These are phyloP conservation scores for Mythimna impura DNA, from an alignment of 2,888 invertebrate genomes.

Conservation along the genomic window DNA sequence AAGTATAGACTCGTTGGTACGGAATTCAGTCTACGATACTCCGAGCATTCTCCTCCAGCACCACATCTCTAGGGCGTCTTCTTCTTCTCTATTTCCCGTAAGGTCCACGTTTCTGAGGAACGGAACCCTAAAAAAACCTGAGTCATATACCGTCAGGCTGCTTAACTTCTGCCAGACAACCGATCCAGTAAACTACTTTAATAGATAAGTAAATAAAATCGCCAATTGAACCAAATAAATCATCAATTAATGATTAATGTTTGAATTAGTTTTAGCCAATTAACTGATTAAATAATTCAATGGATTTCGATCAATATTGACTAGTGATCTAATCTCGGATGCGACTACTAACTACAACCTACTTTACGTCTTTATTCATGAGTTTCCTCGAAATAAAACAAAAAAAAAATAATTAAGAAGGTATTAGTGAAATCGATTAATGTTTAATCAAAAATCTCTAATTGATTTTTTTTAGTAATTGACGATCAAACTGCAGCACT, in stretches of 20 bases:
- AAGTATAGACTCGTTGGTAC: too few relatives aligned
- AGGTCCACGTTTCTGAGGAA: too few relatives aligned
- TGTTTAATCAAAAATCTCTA: conserved; percentile 37
- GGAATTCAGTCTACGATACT: too few relatives aligned
- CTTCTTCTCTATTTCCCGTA: too few relatives aligned
- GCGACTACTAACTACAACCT: conserved; percentile 45
- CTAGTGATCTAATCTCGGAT: conserved; percentile 35
- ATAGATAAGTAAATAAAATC: conserved; percentile 41
- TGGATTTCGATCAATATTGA: conserved; percentile 59
- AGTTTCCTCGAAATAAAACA: conserved; percentile 37
- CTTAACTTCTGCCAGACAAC: background rate
- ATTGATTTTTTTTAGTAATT: conserved; percentile 23
- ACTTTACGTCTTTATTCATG: conserved; percentile 47
- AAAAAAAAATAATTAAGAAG: conserved; percentile 15
- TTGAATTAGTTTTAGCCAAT: conserved; percentile 63
- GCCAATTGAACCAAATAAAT: conserved; percentile 38
- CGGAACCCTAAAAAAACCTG: background rate
- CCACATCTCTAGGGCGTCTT: too few relatives aligned
- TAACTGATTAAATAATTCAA: conserved; percentile 67
- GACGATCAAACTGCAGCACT: conserved; percentile 11
- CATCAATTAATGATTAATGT: conserved; percentile 52
- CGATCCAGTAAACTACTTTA: conserved; percentile 30
- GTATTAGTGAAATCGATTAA: conserved; percentile 33
- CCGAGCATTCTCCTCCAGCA: too few relatives aligned
- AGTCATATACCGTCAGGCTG: background rate